phyloP scores from a whole-genome alignment of 1,140 invertebrate genomes.

The Bombus soroeensis region DNA sequence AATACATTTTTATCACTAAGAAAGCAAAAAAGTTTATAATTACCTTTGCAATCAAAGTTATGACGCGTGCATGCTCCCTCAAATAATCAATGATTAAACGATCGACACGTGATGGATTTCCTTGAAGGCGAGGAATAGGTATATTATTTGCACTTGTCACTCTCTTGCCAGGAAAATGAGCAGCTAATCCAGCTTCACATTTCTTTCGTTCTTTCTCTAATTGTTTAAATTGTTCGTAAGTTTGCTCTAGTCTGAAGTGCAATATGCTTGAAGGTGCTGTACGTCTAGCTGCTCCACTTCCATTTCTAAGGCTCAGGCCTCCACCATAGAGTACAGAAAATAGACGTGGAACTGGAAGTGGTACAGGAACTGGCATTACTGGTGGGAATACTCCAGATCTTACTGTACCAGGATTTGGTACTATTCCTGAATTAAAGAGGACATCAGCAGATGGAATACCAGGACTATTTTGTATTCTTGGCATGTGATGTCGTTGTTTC shows the following conservation, averaged over 20 bases:
- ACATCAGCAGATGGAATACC: constrained; percentile 72
- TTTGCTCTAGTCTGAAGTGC: constrained; percentile 90
- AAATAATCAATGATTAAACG: constrained; percentile 92
- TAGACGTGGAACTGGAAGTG: constrained; percentile 68
- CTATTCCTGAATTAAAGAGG: constrained; percentile 75
- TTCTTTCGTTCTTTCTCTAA: constrained; percentile 93
- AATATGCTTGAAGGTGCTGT: constrained; percentile 87
- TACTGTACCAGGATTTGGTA: constrained; percentile 61
- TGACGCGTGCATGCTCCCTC: constrained; percentile 88
- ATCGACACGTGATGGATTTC: constrained; percentile 92
- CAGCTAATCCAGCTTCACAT: constrained; percentile 91
- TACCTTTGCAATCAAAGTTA: constrained; percentile 81
- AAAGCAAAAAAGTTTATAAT: constrained; percentile 27
- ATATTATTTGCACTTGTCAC: constrained; percentile 92
- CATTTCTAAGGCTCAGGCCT: constrained; percentile 71
- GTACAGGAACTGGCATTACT: constrained; percentile 75
- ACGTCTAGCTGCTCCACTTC: constrained; percentile 73
- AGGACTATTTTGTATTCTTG: constrained; percentile 56
- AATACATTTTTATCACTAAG: not conserved
- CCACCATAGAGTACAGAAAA: constrained; percentile 74
- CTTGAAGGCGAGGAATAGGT: constrained; percentile 90
- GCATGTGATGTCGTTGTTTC: constrained; percentile 71
- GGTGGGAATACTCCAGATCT: constrained; percentile 70
- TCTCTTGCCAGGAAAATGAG: constrained; percentile 91
- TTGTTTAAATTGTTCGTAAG: constrained; percentile 92